Conservation (phyloP, 1,140 invertebrate genomes). For the Ooceraea biroi region DNA sequence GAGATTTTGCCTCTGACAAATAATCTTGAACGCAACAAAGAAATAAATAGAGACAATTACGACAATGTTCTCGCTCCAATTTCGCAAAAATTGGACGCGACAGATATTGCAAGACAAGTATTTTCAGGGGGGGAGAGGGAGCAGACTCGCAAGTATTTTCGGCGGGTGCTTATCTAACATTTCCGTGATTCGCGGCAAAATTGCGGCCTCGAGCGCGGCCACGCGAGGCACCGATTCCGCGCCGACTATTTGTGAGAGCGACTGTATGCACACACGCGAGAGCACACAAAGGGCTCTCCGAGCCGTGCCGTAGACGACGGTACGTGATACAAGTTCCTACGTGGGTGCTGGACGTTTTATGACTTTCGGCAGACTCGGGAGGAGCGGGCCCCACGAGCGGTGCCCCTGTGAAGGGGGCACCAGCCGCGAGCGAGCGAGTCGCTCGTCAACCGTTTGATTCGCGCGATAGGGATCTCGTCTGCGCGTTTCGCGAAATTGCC, state of each 20-base stretch:
- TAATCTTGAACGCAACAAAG: neutral
- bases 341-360: conserved; percentile 74
- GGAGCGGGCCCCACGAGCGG: conserved; percentile 13
- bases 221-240: conserved; percentile 8
- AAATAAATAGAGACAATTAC: neutral
- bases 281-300: conserved; percentile 60
- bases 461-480: conserved; percentile 64
- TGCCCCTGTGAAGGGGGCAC: conserved; percentile 17
- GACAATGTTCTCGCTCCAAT: conserved; percentile 17
- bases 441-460: conserved; percentile 29
- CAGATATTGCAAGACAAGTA: neutral
- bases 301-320: conserved; percentile 32
- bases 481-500: conserved; percentile 54
- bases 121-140: neutral
- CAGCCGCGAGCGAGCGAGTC: neutral
- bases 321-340: conserved; percentile 73
- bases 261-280: conserved; percentile 70
- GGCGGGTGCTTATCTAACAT: conserved; percentile 9
- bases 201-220: neutral
- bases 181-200: conserved; percentile 35
- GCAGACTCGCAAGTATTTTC: conserved; percentile 28
- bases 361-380: conserved; percentile 67
- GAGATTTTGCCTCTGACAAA: too few relatives aligned
- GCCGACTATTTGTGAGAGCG: conserved; percentile 55
- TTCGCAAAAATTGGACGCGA: neutral